Evolutionary conservation across 92 coral and sea anemone species (phyloP), one percentile per base, ranked within the genome.

Genomic region (Porites divaricata): DNA sequence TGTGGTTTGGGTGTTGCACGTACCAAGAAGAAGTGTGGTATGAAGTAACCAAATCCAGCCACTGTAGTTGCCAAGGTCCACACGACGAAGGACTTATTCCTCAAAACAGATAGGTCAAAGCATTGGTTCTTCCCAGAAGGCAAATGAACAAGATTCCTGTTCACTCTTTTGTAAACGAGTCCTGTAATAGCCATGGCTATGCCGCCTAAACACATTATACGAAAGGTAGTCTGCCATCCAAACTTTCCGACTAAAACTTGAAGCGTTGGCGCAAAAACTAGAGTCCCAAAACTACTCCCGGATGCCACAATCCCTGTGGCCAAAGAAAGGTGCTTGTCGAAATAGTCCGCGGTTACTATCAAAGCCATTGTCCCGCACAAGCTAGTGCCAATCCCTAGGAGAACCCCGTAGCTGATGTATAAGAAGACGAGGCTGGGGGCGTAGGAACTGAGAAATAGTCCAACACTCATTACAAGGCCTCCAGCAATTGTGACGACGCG

Each of bases 301-400:
- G 99, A 95, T 0, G 98, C 98, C 6, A 94, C 91, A n/a, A 96
- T 89, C 10, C 99, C 99, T 16, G 98, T 96, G 35, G 99, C 98
- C 15, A 96, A 68, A 80, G 96, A 90, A n/a, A 95, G 86, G 67
- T 95, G 95, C 58, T 90, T 91, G 45, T 96, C 97, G 77, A 96
- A 96, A 70, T 95, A 95, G 22, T 95, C 95, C 26, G 93, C 93
- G 0, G 95, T 90, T 10, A 96, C 93, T 51, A 92, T 93, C 26
- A 95, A 83, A 2, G 97, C 98, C 93, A 95, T 90, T 6, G 99
- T 92, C 67, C 92, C 95, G 50, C 97, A 92, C 15, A 96, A 83
- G 63, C 99, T 96, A 1, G 99, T 95, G 3, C 99, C 99, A 81
- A 91, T 70, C 0, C 99, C 99, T 51, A 96, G 84, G 41, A 96